Percentiles rank a stretch among this genome's conserved stretches.
phyloP scores from a whole-genome alignment of 2,797 vertebrate species.

The Orientallactaga sibirica region DNA sequence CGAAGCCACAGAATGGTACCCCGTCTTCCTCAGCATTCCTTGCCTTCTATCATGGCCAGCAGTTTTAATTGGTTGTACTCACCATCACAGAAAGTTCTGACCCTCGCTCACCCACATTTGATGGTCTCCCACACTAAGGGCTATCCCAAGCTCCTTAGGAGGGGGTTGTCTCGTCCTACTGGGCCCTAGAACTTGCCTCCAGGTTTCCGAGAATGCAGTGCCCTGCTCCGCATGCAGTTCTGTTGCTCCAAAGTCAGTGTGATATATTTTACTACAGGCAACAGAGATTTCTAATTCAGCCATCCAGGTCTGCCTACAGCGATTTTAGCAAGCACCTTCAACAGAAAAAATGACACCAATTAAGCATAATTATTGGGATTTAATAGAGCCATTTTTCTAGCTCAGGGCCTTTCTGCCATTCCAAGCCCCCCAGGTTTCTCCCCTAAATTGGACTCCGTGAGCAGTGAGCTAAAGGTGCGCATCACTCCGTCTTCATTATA shows the following conservation, averaged over 20 bases:
- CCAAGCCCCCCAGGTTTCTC: conserved; percentile 4
- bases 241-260: not conserved
- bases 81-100: not conserved
- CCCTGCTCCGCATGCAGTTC: not conserved
- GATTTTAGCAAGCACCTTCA: conserved; percentile 51
- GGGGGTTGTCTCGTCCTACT: not conserved
- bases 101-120: not conserved
- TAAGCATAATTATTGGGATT: conserved; percentile 74
- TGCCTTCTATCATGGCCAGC: not conserved
- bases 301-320: conserved; percentile 24
- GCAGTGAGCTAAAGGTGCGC: conserved; percentile 81
- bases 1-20: not conserved
- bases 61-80: not conserved
- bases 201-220: not conserved
- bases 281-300: conserved; percentile 66
- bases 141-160: not conserved
- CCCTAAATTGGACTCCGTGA: conserved; percentile 75
- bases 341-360: conserved; percentile 73
- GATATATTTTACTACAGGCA: not conserved
- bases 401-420: conserved; percentile 52
- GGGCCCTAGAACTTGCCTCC: not conserved
- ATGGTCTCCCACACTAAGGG: not conserved
- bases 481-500: conserved; percentile 80
- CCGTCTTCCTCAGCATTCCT: not conserved
- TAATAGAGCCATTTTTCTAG: conserved; percentile 75